These are phyloP conservation scores for Drosophila neoperkinsi DNA, from an alignment of 2,888 invertebrate species.

Conservation along the genomic window DNA sequence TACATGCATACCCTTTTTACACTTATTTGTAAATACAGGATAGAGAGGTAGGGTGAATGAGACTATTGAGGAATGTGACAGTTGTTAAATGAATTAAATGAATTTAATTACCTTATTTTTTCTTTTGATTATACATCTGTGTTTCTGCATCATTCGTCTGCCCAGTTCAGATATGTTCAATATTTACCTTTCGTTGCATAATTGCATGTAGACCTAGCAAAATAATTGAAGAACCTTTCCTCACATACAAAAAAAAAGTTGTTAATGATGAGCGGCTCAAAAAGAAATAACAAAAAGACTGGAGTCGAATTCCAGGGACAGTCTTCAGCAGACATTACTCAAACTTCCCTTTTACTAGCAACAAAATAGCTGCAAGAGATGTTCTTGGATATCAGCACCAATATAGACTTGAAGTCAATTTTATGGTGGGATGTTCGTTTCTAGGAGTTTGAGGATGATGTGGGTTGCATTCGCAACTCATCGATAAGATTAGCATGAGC, in stretches of 20 bases:
- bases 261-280: not conserved
- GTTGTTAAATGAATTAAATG: constrained; percentile 33
- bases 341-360: not conserved
- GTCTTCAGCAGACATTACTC: not conserved
- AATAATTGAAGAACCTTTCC: not conserved
- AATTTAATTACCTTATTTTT: constrained; percentile 28
- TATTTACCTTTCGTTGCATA: not conserved
- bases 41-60: too few relatives aligned
- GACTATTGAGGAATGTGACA: not conserved
- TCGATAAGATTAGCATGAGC: not conserved
- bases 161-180: not conserved
- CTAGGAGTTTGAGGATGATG: too few relatives aligned
- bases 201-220: not conserved
- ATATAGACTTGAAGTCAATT: not conserved
- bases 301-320: not conserved
- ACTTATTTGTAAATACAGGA: not conserved
- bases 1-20: not conserved
- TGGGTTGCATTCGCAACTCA: not conserved
- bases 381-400: not conserved
- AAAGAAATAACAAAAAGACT: not conserved
- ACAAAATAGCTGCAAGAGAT: not conserved
- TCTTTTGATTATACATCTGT: constrained; percentile 10
- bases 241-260: not conserved
- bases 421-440: not conserved
- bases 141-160: not conserved